These are phyloP conservation scores for Sprattus sprattus DNA, from an alignment of 2,113 vertebrate genomes.

Conservation along the genomic window DNA sequence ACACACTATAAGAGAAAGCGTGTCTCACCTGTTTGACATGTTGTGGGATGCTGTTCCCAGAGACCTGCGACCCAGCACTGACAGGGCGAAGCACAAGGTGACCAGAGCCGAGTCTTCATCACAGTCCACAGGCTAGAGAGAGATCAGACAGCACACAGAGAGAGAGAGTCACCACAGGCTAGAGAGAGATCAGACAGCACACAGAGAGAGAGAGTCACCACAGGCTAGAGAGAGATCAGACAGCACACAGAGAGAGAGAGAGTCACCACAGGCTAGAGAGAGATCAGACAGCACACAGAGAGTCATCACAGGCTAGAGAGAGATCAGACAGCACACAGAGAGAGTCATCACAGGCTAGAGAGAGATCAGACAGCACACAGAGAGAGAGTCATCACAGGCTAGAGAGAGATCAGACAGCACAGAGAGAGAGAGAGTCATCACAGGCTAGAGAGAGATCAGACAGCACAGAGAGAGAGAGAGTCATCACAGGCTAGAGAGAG, in stretches of 20 bases:
- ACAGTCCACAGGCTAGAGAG: conserved; percentile 77
- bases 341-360: conserved; percentile 77
- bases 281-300: not conserved
- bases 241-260: no score
- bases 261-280: conserved; percentile 76
- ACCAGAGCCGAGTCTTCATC: conserved; percentile 93
- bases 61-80: conserved; percentile 88
- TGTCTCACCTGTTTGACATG: conserved; percentile 88
- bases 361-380: not conserved
- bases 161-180: no score
- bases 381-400: no score
- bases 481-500: conserved; percentile 70
- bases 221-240: no score
- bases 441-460: conserved; percentile 63
- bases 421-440: no score
- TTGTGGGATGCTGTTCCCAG: conserved; percentile 90
- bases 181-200: not conserved
- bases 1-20: not conserved
- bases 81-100: conserved; percentile 91
- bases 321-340: not conserved
- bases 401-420: not conserved
- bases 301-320: conserved; percentile 74
- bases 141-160: not conserved
- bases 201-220: no score
- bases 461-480: no score